A percentile compares a stretch with the other conserved stretches of the same genome.
Evolutionary conservation across 2,797 vertebrate species (phyloP).

Genomic region (Microchirus variegatus): DNA sequence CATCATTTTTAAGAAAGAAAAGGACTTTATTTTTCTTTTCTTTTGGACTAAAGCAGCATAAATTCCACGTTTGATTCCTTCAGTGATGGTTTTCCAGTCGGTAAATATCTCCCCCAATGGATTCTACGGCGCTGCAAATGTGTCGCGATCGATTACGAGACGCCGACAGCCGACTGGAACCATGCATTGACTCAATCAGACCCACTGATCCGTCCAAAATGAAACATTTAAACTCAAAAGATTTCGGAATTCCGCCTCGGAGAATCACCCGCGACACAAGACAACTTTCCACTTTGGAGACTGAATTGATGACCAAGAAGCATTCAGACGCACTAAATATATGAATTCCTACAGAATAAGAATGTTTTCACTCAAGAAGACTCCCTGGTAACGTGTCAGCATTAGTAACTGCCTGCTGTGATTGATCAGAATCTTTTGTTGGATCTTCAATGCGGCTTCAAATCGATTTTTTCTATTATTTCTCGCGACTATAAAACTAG

Average conservation of each 20-base stretch:
- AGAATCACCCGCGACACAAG: constrained; percentile 42
- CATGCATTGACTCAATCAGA: constrained; percentile 42
- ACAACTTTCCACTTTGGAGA: constrained; percentile 29
- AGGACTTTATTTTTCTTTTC: neutral
- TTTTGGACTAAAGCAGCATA: neutral
- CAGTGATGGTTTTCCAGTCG: constrained; percentile 3
- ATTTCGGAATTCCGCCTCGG: constrained; percentile 31
- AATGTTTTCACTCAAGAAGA: constrained; percentile 39
- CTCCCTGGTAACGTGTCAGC: constrained; percentile 39
- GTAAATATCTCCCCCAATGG: constrained; percentile 29
- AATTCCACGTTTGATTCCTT: constrained; percentile 4
- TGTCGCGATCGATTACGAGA: constrained; percentile 54
- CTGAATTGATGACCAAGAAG: constrained; percentile 48
- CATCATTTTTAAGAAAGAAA: neutral
- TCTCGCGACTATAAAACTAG: constrained; percentile 3
- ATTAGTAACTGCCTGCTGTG: constrained; percentile 43
- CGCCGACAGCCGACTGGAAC: constrained; percentile 31
- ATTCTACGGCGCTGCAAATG: constrained; percentile 48
- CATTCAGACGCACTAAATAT: constrained; percentile 31
- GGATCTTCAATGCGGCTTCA: constrained; percentile 24
- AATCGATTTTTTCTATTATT: constrained; percentile 28
- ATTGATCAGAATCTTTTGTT: constrained; percentile 40
- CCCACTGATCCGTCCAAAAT: constrained; percentile 39
- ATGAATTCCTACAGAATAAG: constrained; percentile 46
- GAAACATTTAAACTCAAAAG: constrained; percentile 46